A percentile compares a stretch with the other conserved stretches of the same genome.
Conservation (phyloP, 2,888 invertebrate genomes). For the Drosophila nr. perissopoda region DNA sequence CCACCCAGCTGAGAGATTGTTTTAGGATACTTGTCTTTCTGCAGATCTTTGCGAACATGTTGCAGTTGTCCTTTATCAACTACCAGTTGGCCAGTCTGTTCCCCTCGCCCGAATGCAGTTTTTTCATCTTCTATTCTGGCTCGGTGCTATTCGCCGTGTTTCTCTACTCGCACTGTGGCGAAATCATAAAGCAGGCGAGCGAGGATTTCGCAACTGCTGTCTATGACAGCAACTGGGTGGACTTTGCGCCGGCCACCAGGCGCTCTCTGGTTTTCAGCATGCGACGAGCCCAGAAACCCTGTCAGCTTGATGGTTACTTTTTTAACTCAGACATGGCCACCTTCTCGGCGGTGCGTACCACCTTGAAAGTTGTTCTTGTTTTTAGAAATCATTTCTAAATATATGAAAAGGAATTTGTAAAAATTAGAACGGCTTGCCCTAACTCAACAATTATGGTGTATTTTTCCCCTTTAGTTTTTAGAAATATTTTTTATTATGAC, state of each 20-base stretch:
- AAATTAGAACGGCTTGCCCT: not conserved
- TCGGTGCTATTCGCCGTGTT: conserved; percentile 58
- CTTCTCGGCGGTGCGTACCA: conserved; percentile 55
- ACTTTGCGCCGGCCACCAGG: conserved; percentile 43
- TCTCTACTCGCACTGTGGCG: conserved; percentile 62
- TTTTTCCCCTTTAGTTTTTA: not conserved
- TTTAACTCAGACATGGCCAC: conserved; percentile 65
- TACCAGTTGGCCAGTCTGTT: conserved; percentile 59
- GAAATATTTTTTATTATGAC: not conserved
- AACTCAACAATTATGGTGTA: not conserved
- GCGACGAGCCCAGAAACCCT: conserved; percentile 58
- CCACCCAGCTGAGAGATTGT: conserved; percentile 31
- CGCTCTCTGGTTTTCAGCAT: conserved; percentile 36
- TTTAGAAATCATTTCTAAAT: not conserved
- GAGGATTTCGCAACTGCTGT: conserved; percentile 49
- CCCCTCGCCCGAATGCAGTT: conserved; percentile 42
- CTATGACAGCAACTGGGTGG: conserved; percentile 56
- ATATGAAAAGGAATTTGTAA: not conserved
- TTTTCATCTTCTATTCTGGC: conserved; percentile 52
- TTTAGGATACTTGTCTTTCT: conserved; percentile 51
- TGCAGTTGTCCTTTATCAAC: conserved; percentile 59
- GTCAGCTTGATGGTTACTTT: conserved; percentile 58
- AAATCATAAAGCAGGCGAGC: conserved; percentile 61
- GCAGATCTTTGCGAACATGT: conserved; percentile 55
- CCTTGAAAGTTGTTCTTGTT: not conserved